Evolutionary conservation across 2,797 vertebrate species (phyloP), one percentile per base, ranked within the genome.

Genomic region (Hybognathus amarus): DNA sequence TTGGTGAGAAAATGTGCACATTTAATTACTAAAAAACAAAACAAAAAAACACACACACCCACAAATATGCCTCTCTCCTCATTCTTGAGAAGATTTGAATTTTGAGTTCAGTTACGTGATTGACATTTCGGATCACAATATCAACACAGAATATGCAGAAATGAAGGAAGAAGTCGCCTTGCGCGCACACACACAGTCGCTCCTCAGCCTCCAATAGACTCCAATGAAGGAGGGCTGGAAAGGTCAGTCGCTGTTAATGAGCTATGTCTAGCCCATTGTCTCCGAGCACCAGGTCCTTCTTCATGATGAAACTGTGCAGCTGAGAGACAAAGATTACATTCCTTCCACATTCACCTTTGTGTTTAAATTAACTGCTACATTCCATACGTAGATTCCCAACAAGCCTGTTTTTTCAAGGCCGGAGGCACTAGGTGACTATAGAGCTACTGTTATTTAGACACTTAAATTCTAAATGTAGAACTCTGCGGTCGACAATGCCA

Each of bases 221-320:
- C 73, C 30, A 33, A 78, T 38, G 69, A 78, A 64, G 22, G 7
- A 70, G 61, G 30, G 38, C 82, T 74, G 73, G 52, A 83, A 87
- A 87, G 86, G 84, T 85, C 84, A 85, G 66, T 67, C 5, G n/a
- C 68, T 69, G 40, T 75, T 87, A 85, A 87, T 87, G 78, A 80
- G 40, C 84, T 78, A 64, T 59, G 77, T 74, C 56, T 45, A 42
- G 50, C 73, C 66, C 67, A 54, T 83, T 87, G 83, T 85, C 47
- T 80, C 61, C 8, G 40, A 83, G 73, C 67, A 42, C 33, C 47
- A 2, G 47, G 45, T 81, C 64, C 59, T 22, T 85, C 67, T 66
- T 54, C 54, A 50, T 77, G 64, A 38, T 79, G 63, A 67, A 38
- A 40, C 70, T 18, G n/a, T 20, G 45, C 54, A 71, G 67, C 76